These are phyloP conservation scores for Aphodius sticticus DNA, from an alignment of 2,888 invertebrate species.

Conservation along the genomic window DNA sequence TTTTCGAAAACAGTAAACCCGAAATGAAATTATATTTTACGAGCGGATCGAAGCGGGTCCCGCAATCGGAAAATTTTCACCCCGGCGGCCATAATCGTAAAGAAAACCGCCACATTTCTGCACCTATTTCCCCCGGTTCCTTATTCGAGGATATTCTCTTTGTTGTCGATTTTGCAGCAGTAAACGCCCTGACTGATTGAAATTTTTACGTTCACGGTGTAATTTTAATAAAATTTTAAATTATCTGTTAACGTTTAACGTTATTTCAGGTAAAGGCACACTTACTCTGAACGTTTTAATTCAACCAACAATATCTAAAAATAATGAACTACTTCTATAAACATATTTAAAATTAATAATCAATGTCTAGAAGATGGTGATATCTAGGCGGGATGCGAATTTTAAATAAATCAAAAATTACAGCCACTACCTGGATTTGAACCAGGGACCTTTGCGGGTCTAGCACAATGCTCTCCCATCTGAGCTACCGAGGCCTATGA, in stretches of 20 bases:
- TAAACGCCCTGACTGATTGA: background rate
- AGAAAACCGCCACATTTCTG: slow-evolving; percentile 31
- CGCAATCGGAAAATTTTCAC: slow-evolving; percentile 35
- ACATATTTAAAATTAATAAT: too few species aligned
- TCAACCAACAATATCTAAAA: too few species aligned
- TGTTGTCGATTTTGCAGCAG: slow-evolving; percentile 4
- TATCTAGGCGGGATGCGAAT: too few species aligned
- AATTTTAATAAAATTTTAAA: background rate
- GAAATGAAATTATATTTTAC: slow-evolving; percentile 49
- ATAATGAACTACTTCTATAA: too few species aligned
- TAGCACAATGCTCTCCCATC: too few species aligned
- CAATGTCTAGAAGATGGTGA: too few species aligned
- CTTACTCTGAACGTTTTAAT: too few species aligned
- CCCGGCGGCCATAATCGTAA: slow-evolving; percentile 44
- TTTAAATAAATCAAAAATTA: too few species aligned
- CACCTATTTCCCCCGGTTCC: slow-evolving; percentile 11
- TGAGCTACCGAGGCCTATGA: too few species aligned
- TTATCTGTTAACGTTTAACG: background rate
- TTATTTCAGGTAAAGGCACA: background rate
- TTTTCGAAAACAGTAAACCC: slow-evolving; percentile 46
- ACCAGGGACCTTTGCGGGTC: too few species aligned
- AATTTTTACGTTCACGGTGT: background rate
- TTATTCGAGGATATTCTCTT: slow-evolving; percentile 11
- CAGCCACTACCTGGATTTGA: too few species aligned
- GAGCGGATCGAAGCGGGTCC: slow-evolving; percentile 20